A percentile compares a stretch with the other conserved stretches of the same genome.
Conservation (phyloP, 2,888 invertebrate genomes). For the Leuctra nigra region DNA sequence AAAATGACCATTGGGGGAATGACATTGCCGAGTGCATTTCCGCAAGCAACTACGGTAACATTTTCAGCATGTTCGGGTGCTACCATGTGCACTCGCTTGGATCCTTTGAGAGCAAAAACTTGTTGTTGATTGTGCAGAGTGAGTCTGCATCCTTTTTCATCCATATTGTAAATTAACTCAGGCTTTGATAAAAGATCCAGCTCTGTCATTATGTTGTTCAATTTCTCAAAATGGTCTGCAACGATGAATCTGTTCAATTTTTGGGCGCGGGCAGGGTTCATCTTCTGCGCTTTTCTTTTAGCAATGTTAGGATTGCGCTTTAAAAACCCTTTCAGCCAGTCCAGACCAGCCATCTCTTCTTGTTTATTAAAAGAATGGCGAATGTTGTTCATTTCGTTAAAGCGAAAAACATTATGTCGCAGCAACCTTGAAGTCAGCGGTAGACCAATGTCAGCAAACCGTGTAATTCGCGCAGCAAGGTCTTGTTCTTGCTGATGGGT, state of each 20-base stretch:
- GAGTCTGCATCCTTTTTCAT: conserved; percentile 22
- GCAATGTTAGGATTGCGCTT: conserved; percentile 30
- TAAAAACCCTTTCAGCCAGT: conserved; percentile 28
- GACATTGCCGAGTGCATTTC: conserved; percentile 20
- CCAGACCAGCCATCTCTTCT: background rate
- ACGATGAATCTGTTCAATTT: conserved; percentile 33
- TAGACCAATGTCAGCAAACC: too few relatives aligned
- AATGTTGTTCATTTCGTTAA: too few relatives aligned
- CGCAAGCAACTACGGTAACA: conserved; percentile 21
- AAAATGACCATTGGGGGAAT: conserved; percentile 18
- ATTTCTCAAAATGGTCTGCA: conserved; percentile 31
- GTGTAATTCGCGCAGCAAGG: too few relatives aligned
- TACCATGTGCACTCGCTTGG: conserved; percentile 18
- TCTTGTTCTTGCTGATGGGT: too few relatives aligned
- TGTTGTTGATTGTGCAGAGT: conserved; percentile 21
- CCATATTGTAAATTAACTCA: conserved; percentile 33
- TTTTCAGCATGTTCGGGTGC: conserved; percentile 24
- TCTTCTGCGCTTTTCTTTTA: conserved; percentile 31
- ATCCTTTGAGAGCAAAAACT: conserved; percentile 21
- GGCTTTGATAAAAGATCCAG: conserved; percentile 30
- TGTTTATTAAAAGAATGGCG: too few relatives aligned
- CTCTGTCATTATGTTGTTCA: conserved; percentile 29
- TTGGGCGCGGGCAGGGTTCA: conserved; percentile 34
- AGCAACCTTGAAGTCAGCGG: too few relatives aligned
- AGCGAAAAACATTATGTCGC: too few relatives aligned